Evolutionary conservation across 2,888 invertebrate species (phyloP).

Genomic region (Icerya purchasi): DNA sequence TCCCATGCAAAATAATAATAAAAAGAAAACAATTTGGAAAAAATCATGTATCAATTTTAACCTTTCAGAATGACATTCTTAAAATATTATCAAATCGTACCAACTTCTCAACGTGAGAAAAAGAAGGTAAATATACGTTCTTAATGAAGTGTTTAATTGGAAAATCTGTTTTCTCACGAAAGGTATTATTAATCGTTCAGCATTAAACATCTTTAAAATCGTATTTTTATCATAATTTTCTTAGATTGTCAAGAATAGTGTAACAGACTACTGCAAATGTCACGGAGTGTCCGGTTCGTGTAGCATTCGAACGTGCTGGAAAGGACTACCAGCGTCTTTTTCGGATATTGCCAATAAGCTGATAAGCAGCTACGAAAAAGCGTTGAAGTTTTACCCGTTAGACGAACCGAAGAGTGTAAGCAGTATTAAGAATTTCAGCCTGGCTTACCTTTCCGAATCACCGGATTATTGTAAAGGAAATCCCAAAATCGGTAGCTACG

Average conservation of each 20-base stretch:
- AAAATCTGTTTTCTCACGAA: too few relatives aligned
- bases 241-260: conserved; percentile 41
- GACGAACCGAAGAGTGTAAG: conserved; percentile 14
- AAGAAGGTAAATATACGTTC: too few relatives aligned
- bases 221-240: too few relatives aligned
- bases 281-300: conserved; percentile 69
- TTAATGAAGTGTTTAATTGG: too few relatives aligned
- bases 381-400: conserved; percentile 28
- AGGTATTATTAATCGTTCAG: too few relatives aligned
- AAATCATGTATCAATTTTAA: too few relatives aligned
- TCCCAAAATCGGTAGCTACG: conserved; percentile 46
- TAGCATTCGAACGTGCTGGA: conserved; percentile 62
- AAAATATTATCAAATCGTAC: too few relatives aligned
- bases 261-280: conserved; percentile 50
- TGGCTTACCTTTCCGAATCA: conserved; percentile 45
- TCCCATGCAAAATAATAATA: too few relatives aligned
- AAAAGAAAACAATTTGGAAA: too few relatives aligned
- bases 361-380: conserved; percentile 36
- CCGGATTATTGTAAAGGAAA: conserved; percentile 66
- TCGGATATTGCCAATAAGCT: conserved; percentile 32
- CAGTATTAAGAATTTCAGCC: conserved; percentile 15
- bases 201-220: too few relatives aligned
- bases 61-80: too few relatives aligned
- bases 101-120: too few relatives aligned
- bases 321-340: conserved; percentile 38